Percentiles rank a stretch among this genome's conserved stretches.
These are phyloP conservation scores for Campoletis raptor DNA, from an alignment of 2,888 invertebrate species.

Conservation along the genomic window DNA sequence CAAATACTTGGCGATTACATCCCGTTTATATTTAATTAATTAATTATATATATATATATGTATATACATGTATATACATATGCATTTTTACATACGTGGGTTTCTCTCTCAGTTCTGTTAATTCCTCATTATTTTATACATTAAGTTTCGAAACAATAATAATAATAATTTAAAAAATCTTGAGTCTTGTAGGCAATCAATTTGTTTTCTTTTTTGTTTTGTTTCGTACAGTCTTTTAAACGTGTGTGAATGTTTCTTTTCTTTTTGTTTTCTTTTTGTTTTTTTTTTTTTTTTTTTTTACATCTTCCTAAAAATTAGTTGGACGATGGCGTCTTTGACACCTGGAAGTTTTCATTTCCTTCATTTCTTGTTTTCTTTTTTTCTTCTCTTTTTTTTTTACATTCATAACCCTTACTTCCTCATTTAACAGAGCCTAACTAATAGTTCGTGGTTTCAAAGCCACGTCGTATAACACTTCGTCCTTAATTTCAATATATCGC, in stretches of 20 bases:
- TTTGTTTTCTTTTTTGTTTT: conserved; percentile 70
- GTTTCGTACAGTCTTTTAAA: conserved; percentile 83
- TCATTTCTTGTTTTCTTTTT: conserved; percentile 65
- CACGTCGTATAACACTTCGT: conserved; percentile 70
- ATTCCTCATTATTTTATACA: conserved; percentile 63
- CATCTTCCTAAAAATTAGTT: conserved; percentile 82
- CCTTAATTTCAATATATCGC: conserved; percentile 56
- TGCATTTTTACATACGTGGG: conserved; percentile 13
- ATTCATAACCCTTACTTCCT: conserved; percentile 39
- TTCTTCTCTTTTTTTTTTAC: conserved; percentile 53
- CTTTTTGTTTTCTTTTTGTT: conserved; percentile 68
- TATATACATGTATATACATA: not conserved
- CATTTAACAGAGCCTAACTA: conserved; percentile 77
- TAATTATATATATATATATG: not conserved
- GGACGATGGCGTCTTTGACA: conserved; percentile 83
- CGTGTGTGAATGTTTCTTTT: conserved; percentile 78
- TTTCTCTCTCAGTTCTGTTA: conserved; percentile 31
- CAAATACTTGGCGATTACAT: not conserved
- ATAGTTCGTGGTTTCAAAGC: conserved; percentile 76
- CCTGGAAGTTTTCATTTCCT: conserved; percentile 79
- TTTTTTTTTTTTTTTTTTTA: conserved; percentile 61
- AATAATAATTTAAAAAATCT: conserved; percentile 73
- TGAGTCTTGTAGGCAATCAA: conserved; percentile 81
- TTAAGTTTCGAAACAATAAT: conserved; percentile 76
- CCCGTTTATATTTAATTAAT: not conserved